Conservation (phyloP, 2,797 vertebrate species). For the Vespertilio murinus region DNA sequence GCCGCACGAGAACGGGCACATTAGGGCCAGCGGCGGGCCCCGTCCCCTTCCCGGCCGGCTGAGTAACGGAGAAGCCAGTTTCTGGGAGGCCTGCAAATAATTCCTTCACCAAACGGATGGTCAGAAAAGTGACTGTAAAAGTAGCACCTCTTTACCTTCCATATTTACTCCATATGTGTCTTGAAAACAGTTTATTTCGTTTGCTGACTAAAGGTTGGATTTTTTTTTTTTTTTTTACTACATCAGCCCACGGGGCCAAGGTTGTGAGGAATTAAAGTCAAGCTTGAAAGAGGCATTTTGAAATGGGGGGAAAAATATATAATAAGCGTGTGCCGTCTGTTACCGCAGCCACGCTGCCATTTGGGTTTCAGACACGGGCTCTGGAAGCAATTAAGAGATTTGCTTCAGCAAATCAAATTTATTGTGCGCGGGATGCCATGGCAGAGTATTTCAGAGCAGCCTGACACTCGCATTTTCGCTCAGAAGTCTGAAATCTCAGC, state of each 20-base stretch:
- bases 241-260: background rate
- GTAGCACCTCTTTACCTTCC: slow-evolving; percentile 71
- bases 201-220: slow-evolving; percentile 50
- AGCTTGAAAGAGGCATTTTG: background rate
- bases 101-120: slow-evolving; percentile 52
- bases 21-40: background rate
- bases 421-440: background rate
- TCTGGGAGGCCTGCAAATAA: slow-evolving; percentile 57
- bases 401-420: slow-evolving; percentile 1
- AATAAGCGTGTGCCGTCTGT: background rate
- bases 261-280: slow-evolving; percentile 20
- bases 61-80: background rate
- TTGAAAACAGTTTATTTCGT: slow-evolving; percentile 54
- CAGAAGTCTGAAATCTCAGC: background rate
- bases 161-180: slow-evolving; percentile 76
- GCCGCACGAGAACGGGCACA: slow-evolving; percentile 3
- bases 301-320: background rate
- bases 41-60: fast-evolving
- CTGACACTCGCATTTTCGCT: background rate
- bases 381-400: slow-evolving; percentile 30
- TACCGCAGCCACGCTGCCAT: background rate
- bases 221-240: slow-evolving; percentile 41
- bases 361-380: background rate
- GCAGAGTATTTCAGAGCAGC: background rate
- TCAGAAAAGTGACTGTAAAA: slow-evolving; percentile 73